Base-by-base conservation (phyloP, 1,140 invertebrate genomes). In the Drosophila insularis region DNA sequence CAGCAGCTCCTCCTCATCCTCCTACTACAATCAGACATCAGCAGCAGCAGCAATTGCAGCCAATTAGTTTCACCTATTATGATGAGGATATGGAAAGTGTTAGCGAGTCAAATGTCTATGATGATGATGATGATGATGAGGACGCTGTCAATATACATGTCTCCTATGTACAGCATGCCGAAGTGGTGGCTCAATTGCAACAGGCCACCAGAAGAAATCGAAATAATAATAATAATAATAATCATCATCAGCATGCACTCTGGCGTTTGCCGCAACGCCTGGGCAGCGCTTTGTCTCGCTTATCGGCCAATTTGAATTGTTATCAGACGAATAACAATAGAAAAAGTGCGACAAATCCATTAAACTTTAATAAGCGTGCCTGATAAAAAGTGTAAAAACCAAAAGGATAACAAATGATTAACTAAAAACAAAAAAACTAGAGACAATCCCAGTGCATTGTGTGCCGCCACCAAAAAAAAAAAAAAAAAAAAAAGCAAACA, bases 361-460 rank as follows among this genome's bases (percentile, higher is more conserved):
- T 59, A 39, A 43, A 39, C 31, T 43, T 55, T 46, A 65, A 31
- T 56, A 78, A 67, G 58, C 70, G 58, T 64, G 61, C 63, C 58
- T 71, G 56, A 79, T 61, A 32, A 61, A 27, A 59, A 11, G 37
- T 19, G 8, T 35, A 63, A 2, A 63, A 68, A 37, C 32, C 37
- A 53, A 46, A 63, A 7, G n/a, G n/a, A 31, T 11, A 54, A 27
- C 4, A 27, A 68, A 58, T 31, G 35, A 66, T 35, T 10, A 70
- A 71, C 63, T 43, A 10, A 35, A 35, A 35, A 11, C 7, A 35
- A 55, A 71, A 68, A 63, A 74, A 74, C 61, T 62, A 63, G 78
- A 84, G 80, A 90, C 87, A 90, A 90, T 90, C 87, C 87, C 87
- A 90, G 87, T 90, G 87, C 71, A 70, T 65, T 61, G 65, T 65